Evolutionary conservation across 2,888 invertebrate genomes (phyloP), one percentile per base, ranked within the genome.

Genomic region (Cryptocheilus praepositus): DNA sequence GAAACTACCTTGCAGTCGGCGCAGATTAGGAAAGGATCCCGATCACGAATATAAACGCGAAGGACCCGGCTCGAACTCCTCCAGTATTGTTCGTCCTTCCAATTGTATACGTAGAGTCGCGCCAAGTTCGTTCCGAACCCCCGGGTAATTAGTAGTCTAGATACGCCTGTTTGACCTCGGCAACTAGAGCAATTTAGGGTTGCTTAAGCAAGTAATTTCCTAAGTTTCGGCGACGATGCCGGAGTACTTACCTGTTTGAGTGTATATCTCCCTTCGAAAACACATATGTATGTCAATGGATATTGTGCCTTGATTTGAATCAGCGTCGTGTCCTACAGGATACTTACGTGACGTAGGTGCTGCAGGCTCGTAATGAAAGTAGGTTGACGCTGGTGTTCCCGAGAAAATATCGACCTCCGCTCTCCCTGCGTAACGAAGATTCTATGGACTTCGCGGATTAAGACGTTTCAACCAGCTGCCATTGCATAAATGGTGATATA

Each of bases 21-120:
- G 68, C 56, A 70, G 73, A 73, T 79, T 79, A 76, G 71, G 69
- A 67, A 68, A 68, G 70, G 72, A 79, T 74, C 70, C 65, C 64
- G 68, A 74, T 74, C 74, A 55, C 71, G 73, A 73, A 74, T 76
- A 74, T 79, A 81, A 81, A 76, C 74, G 68, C 67, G 53, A 64
- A 71, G 71, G 73, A 63, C 19, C 58, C 55, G 1, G 36, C 60
- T 16, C 60, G 63, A 79, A 71, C 65, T 76, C 36, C 36, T 11
- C 74, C 70, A 66, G 73, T 71, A 77, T 77, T 79, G 77, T 77
- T 71, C 67, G 56, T 22, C 64, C 52, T 46, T 67, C 53, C 68
- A 55, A 49, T 74, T 77, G 73, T 73, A 71, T 64, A 74, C 58
- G 59, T 18, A 44, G 64, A 64, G 61, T 61, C 67, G 16, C 60